Percentiles rank a stretch among this genome's conserved stretches.
These are phyloP conservation scores for Tetramorium simillimum DNA, from an alignment of 1,140 invertebrate genomes.

Conservation along the genomic window DNA sequence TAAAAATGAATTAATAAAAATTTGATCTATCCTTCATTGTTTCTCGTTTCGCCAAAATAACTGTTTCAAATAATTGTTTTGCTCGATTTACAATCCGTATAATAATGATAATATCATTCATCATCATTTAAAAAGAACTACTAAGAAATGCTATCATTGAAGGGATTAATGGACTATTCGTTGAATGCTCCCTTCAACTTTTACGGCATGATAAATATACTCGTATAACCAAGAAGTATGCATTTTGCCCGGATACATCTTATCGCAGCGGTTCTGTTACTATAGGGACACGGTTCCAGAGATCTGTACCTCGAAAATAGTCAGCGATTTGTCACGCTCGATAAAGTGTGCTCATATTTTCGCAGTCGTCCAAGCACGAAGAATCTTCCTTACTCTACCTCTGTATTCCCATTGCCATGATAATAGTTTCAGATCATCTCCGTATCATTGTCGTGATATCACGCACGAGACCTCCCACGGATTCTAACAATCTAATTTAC, in stretches of 20 bases:
- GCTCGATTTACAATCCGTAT: background rate
- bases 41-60: background rate
- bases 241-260: conserved; percentile 28
- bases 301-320: conserved; percentile 51
- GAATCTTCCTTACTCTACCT: conserved; percentile 63
- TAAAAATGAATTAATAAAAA: background rate
- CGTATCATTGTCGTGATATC: conserved; percentile 34
- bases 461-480: background rate
- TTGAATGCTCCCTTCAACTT: background rate
- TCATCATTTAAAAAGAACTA: background rate
- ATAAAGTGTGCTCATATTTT: conserved; percentile 67
- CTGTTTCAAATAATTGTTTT: background rate
- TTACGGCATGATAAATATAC: conserved; percentile 32
- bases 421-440: conserved; percentile 34
- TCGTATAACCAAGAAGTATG: conserved; percentile 21
- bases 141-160: conserved; percentile 11
- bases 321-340: conserved; percentile 71
- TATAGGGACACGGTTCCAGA: background rate
- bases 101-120: conserved; percentile 1
- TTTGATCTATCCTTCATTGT: background rate
- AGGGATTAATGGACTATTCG: background rate
- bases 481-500: background rate
- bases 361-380: conserved; percentile 67
- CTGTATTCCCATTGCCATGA: conserved; percentile 27
- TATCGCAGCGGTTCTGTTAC: conserved; percentile 32